These are phyloP conservation scores for Phoxinus dragarum DNA, from an alignment of 2,797 vertebrate genomes.

Conservation along the genomic window DNA sequence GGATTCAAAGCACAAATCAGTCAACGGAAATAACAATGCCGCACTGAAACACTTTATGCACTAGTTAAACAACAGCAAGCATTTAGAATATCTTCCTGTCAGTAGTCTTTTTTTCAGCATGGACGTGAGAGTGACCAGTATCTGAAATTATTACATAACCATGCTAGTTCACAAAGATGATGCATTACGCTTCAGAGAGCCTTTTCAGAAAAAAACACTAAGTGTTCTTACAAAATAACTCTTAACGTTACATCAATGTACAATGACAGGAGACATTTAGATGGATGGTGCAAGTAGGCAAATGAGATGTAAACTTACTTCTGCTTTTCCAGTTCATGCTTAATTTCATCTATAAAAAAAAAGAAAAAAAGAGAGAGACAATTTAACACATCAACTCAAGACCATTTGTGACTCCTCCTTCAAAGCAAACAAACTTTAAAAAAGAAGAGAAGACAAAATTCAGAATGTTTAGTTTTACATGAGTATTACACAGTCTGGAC, in stretches of 20 bases:
- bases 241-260: background rate
- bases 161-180: background rate
- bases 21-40: background rate
- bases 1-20: slow-evolving; percentile 21
- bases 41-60: background rate
- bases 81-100: background rate
- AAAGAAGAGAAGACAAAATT: background rate
- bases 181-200: background rate
- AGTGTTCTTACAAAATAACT: background rate
- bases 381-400: slow-evolving; percentile 15
- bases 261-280: background rate
- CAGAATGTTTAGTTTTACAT: background rate
- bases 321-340: slow-evolving; percentile 91
- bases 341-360: slow-evolving; percentile 92
- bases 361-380: slow-evolving; percentile 45
- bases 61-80: background rate
- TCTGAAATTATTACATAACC: slow-evolving; percentile 19
- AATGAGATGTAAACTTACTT: slow-evolving; percentile 81
- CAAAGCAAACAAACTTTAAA: slow-evolving; percentile 17
- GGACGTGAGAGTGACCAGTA: background rate
- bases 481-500: background rate
- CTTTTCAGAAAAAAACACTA: background rate
- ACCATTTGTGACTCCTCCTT: background rate
- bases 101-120: background rate
- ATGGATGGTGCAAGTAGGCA: background rate